phyloP scores from a whole-genome alignment of 2,797 vertebrate genomes.

The Lepus oiostolus region DNA sequence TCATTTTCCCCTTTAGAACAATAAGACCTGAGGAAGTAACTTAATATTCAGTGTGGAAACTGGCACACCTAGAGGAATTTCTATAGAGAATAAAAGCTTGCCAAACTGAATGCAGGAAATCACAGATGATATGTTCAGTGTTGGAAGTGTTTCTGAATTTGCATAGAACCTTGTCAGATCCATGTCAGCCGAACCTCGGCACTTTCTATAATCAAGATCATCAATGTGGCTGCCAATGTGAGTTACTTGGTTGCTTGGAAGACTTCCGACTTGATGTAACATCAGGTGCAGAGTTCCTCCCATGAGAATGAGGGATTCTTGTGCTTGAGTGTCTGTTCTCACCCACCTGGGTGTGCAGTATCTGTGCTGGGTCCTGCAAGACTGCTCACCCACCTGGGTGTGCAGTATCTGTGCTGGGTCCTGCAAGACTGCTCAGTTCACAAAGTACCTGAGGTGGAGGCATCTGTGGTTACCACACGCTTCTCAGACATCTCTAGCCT shows the following conservation, averaged over 20 bases:
- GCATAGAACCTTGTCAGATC: slow-evolving; percentile 47
- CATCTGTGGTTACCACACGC: not conserved
- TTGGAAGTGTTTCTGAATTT: slow-evolving; percentile 42
- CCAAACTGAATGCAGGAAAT: slow-evolving; percentile 25
- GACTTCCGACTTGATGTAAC: slow-evolving; percentile 22
- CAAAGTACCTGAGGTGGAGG: not conserved
- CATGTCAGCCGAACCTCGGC: not conserved
- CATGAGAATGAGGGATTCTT: not conserved
- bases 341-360: not conserved
- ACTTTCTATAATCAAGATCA: slow-evolving; percentile 2
- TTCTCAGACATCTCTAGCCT: not conserved
- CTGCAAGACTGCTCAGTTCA: not conserved
- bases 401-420: not conserved
- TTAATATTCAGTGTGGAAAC: not conserved
- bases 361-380: not conserved
- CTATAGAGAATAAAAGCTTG: not conserved
- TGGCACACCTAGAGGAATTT: not conserved
- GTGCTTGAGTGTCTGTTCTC: not conserved
- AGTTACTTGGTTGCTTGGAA: slow-evolving; percentile 56
- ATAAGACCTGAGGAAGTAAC: slow-evolving; percentile 3
- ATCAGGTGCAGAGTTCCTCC: not conserved
- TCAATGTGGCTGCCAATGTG: not conserved
- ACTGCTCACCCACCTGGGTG: not conserved
- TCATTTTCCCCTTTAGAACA: slow-evolving; percentile 30
- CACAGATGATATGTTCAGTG: not conserved